Evolutionary conservation across 2,113 vertebrate species (phyloP), one percentile per base, ranked within the genome.

Genomic region (Hippoglossus stenolepis): DNA sequence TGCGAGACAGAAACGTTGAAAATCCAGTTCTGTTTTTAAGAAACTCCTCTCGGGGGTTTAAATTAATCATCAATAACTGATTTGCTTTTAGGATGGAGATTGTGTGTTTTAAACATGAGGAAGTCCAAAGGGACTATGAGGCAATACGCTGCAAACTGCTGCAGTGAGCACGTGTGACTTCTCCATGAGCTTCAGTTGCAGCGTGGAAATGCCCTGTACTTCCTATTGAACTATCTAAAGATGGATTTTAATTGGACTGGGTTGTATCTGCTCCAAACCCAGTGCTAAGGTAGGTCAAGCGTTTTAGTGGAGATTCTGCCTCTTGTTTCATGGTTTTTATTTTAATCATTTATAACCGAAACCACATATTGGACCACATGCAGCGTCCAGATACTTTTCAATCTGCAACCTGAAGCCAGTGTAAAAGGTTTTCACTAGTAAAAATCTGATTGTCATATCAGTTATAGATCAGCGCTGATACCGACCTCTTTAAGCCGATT

Each of bases 41-140:
- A 79, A 68, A 57, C 54, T 59, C 24, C 68, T 83, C 54, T 47
- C 10, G 17, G 62, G 65, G 65, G 15, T 81, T 85, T 90, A 70
- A 91, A 91, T 92, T 83, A 90, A 86, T 86, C 83, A 92, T 90
- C 87, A 87, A 88, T 88, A 87, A 77, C 77, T 86, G 65, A 80
- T 89, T 84, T 66, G 26, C 61, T 51, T 28, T 74, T 47, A n/a
- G 35, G 69, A 58, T 62, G 60, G 59, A 85, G 65, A 73, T 54
- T 62, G 53, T 73, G 75, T 87, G 78, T 85, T 90, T 93, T 87
- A 93, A 90, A 89, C 82, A 89, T 85, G 86, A 91, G 75, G 26
- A 60, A n/a, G 26, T 76, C 79, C 35, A 60, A 74, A 72, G 66
- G 63, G 79, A 77, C 76, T 72, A 88, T 93, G 90, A 93, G 86